Evolutionary conservation across 2,888 invertebrate genomes (phyloP).

Genomic region (Acleris laterana): DNA sequence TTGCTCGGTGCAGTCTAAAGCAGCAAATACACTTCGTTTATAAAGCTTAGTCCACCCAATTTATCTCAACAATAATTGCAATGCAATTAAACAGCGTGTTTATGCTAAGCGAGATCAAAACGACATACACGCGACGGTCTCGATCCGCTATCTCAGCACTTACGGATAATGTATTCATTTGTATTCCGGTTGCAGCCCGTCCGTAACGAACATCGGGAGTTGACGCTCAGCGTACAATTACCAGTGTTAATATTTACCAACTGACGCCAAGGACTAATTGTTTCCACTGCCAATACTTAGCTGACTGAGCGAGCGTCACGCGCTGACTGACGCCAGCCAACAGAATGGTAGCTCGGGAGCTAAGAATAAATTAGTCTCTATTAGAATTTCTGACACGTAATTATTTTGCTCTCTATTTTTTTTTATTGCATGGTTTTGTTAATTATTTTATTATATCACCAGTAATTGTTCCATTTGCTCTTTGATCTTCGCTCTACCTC

Average conservation of each 20-base stretch:
- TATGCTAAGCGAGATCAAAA: conserved; percentile 54
- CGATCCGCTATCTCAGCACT: conserved; percentile 73
- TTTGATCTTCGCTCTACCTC: no score
- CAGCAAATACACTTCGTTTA: no score
- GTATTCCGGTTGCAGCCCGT: conserved; percentile 78
- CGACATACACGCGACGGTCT: conserved; percentile 65
- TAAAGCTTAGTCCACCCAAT: neutral
- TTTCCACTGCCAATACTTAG: conserved; percentile 54
- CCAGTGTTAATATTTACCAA: conserved; percentile 83
- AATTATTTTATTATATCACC: no score
- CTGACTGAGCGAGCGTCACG: conserved; percentile 12
- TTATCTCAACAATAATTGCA: neutral
- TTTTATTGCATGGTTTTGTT: no score
- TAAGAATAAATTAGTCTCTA: neutral
- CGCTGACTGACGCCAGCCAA: neutral
- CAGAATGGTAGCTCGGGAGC: neutral
- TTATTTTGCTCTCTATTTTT: no score
- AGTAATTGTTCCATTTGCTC: no score
- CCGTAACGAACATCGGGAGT: conserved; percentile 81
- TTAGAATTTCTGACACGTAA: no score
- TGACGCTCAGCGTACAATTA: conserved; percentile 81
- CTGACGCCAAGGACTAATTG: conserved; percentile 80
- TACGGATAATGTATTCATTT: conserved; percentile 82
- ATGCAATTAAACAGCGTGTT: conserved; percentile 33
- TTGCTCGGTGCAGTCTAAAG: no score